Conservation (phyloP, 2,888 invertebrate species). For the Tigriopus californicus region DNA sequence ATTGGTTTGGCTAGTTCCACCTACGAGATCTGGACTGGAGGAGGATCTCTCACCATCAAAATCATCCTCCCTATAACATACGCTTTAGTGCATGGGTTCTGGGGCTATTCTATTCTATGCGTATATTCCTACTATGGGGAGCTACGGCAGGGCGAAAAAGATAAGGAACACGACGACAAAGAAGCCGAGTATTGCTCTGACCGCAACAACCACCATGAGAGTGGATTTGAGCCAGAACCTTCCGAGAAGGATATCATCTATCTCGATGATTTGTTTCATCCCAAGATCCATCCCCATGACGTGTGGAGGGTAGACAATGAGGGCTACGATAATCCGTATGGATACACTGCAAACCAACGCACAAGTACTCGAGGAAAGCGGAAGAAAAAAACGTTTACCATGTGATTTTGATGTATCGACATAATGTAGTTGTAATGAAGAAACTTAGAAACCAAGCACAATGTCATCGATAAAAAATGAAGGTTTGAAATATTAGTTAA, state of each 20-base stretch:
- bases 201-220: background rate
- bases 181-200: background rate
- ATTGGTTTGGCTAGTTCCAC: background rate
- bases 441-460: no score
- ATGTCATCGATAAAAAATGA: no score
- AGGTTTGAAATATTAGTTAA: no score
- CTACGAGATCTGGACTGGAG: background rate
- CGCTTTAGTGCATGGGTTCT: background rate
- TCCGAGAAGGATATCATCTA: background rate
- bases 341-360: no score
- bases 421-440: no score
- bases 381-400: no score
- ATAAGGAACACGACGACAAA: no score
- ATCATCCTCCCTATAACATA: background rate
- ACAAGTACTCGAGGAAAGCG: no score
- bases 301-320: no score
- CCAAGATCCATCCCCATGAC: background rate
- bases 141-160: background rate
- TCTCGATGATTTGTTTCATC: background rate
- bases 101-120: background rate
- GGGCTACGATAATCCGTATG: no score
- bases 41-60: background rate
- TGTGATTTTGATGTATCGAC: no score
- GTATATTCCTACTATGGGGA: background rate
- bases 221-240: background rate